Conservation (phyloP, 2,888 invertebrate species). For the Hypena proboscidalis region DNA sequence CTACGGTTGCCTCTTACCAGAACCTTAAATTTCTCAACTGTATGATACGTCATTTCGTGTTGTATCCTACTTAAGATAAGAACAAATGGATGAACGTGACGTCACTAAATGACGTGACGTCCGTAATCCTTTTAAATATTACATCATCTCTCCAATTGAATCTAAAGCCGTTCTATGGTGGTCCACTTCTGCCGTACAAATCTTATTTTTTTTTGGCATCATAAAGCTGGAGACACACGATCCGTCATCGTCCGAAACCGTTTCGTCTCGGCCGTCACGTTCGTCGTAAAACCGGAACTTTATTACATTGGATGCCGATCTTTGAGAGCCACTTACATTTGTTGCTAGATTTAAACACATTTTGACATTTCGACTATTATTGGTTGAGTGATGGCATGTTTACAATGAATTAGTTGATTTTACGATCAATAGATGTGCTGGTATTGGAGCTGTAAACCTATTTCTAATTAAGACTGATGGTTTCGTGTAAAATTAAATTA, state of each 20-base stretch:
- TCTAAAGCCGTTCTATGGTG: constrained; percentile 35
- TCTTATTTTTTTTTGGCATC: constrained; percentile 40
- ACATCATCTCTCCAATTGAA: constrained; percentile 2
- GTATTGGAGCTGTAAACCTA: constrained; percentile 11
- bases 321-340: constrained; percentile 43
- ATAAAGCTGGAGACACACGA: constrained; percentile 51
- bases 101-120: no score
- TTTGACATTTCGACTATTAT: constrained; percentile 43
- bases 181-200: constrained; percentile 44
- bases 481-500: not conserved
- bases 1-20: no score
- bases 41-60: no score
- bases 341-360: constrained; percentile 42
- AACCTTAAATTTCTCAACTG: no score
- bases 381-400: constrained; percentile 40
- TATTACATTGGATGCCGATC: constrained; percentile 58
- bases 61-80: no score
- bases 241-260: constrained; percentile 49
- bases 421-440: constrained; percentile 14
- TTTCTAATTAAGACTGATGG: not conserved
- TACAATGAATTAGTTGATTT: constrained; percentile 19
- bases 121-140: no score
- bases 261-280: constrained; percentile 53
- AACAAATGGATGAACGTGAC: no score
- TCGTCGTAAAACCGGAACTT: constrained; percentile 56